These are phyloP conservation scores for Hydrozoanthus tunicans DNA, from an alignment of 64 coral and sea anemone species.

Conservation along the genomic window DNA sequence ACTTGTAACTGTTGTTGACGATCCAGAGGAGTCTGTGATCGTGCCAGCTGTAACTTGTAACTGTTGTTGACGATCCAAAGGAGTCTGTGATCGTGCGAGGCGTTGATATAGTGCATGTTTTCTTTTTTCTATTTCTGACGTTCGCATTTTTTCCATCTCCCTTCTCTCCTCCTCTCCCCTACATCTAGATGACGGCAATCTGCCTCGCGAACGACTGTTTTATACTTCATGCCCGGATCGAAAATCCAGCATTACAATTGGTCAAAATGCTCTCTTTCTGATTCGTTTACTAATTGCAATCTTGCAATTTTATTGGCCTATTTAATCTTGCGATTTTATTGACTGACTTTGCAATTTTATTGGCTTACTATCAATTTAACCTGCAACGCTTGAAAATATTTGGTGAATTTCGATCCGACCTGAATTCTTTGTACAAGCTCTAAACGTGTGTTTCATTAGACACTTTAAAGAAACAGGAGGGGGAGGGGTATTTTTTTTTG, in stretches of 20 bases:
- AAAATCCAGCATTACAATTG: constrained; percentile 11
- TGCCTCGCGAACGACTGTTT: neutral
- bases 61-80: constrained; percentile 27
- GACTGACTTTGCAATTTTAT: constrained; percentile 8
- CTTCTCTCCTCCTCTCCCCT: constrained; percentile 18
- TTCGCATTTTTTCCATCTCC: constrained; percentile 1
- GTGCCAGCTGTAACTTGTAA: neutral
- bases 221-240: constrained; percentile 30
- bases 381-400: constrained; percentile 6
- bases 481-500: too few relatives aligned
- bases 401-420: constrained; percentile 17
- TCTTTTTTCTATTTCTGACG: constrained; percentile 20
- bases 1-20: constrained; percentile 19
- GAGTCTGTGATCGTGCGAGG: constrained; percentile 11
- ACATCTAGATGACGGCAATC: constrained; percentile 24
- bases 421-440: neutral
- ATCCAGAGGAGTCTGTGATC: constrained; percentile 12
- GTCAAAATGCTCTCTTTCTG: constrained; percentile 28
- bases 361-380: neutral
- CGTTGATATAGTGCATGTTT: constrained; percentile 28
- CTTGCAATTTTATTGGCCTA: constrained; percentile 5
- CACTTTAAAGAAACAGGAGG: neutral
- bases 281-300: constrained; percentile 33
- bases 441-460: neutral
- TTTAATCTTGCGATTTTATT: neutral